Evolutionary conservation across 2,797 vertebrate species (phyloP), one percentile per base, ranked within the genome.

Genomic region (Pangasius larnaudii): DNA sequence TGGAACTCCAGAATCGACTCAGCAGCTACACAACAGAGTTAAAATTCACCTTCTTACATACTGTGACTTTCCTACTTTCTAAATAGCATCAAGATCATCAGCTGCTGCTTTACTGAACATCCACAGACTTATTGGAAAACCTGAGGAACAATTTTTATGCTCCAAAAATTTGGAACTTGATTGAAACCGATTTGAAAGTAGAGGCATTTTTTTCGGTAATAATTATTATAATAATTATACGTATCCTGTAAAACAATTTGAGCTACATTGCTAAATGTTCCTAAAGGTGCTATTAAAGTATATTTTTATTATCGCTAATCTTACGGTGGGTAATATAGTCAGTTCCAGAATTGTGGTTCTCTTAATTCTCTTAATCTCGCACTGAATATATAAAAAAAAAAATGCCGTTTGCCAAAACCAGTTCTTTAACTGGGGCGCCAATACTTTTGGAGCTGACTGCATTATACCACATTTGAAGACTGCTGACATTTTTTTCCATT

Each of bases 1-100:
- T 72, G 58, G 77, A 74, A 88, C 75, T 90, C 81, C 86, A 89
- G 86, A 88, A 87, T 87, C 81, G 51, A 89, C 82, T 89, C 85
- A 91, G 85, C 58, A 22, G 22, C 58, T 69, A 3, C 86, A 61
- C 63, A 42, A 22, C 61, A 85, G 33, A 36, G 22, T 8, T 61
- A 13, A 42, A n/a, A 72, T 16, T 42, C 53, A 36, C 10, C 67
- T 42, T 42, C 65, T 61, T 61, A 4, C 79, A 82, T 5, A 63
- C 80, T 49, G 27, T 2, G 39, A 30, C 39, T 36, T 22, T 80
- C 36, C 39, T 58, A 39, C 18, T 65, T 82, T 82, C 39, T 59
- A 65, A 46, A n/a, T 3, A 61, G 7, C 36, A 63, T 46, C 36
- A 27, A 80, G 51, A 56, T 36, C 16, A 33, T 36, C 51, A 22